Percentiles rank a stretch among this genome's conserved stretches.
These are phyloP conservation scores for Sinopyrophorus schimmeli DNA, from an alignment of 2,888 invertebrate genomes.

Conservation along the genomic window DNA sequence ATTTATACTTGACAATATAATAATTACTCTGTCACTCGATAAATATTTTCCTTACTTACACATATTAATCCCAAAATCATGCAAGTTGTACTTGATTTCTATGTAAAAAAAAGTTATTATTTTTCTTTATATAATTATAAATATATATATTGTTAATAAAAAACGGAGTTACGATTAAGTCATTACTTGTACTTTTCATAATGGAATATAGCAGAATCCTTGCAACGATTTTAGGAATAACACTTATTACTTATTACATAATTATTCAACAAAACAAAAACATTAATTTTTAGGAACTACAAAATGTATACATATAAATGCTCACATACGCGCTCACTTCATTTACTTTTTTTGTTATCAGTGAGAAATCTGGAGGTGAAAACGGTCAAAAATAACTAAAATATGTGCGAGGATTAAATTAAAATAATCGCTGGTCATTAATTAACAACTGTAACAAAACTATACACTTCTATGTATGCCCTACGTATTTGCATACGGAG, in stretches of 20 bases:
- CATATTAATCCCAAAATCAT: slow-evolving; percentile 28
- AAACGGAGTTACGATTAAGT: too few species aligned
- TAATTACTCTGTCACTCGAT: slow-evolving; percentile 1
- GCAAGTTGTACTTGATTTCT: slow-evolving; percentile 21
- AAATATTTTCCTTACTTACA: neutral
- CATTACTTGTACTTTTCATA: slow-evolving; percentile 28
- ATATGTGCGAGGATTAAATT: slow-evolving; percentile 17
- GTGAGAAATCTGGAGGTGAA: slow-evolving; percentile 25
- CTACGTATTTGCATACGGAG: slow-evolving; percentile 22
- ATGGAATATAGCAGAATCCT: slow-evolving; percentile 24
- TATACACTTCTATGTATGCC: slow-evolving; percentile 21
- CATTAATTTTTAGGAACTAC: slow-evolving; percentile 39
- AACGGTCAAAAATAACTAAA: slow-evolving; percentile 22
- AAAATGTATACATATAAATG: slow-evolving; percentile 33
- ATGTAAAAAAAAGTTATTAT: slow-evolving; percentile 4
- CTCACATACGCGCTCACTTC: slow-evolving; percentile 21
- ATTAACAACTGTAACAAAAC: slow-evolving; percentile 22
- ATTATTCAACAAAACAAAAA: slow-evolving; percentile 29
- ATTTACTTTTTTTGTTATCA: slow-evolving; percentile 16
- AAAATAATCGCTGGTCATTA: slow-evolving; percentile 20
- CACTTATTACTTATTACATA: slow-evolving; percentile 27
- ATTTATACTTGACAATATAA: slow-evolving; percentile 29
- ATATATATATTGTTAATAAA: too few species aligned
- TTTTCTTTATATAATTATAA: too few species aligned
- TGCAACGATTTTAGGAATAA: slow-evolving; percentile 29